phyloP scores from a whole-genome alignment of 2,797 vertebrate species.

The Argentina silus region DNA sequence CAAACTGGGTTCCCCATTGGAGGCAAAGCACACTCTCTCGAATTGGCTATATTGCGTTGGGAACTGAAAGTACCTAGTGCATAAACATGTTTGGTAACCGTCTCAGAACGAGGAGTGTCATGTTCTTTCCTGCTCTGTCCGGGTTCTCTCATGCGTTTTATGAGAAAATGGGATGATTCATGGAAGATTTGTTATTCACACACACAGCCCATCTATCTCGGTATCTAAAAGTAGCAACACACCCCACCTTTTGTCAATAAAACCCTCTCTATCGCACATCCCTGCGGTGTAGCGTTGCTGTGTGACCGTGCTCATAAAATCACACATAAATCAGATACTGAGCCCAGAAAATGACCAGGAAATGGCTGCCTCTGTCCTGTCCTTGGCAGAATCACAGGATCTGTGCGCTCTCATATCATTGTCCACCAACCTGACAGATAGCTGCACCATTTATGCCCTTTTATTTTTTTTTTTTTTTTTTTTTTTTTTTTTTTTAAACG shows the following conservation, averaged over 20 bases:
- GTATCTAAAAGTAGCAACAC: slow-evolving; percentile 69
- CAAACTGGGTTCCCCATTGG: slow-evolving; percentile 43
- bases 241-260: slow-evolving; percentile 62
- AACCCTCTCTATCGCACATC: slow-evolving; percentile 43
- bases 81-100: slow-evolving; percentile 69
- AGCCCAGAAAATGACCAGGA: slow-evolving; percentile 44
- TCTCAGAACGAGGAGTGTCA: slow-evolving; percentile 56
- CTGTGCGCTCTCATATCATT: slow-evolving; percentile 47
- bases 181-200: slow-evolving; percentile 64
- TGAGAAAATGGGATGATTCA: slow-evolving; percentile 73
- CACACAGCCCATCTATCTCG: slow-evolving; percentile 49
- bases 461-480: slow-evolving; percentile 18
- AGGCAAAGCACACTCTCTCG: slow-evolving; percentile 49
- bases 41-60: slow-evolving; percentile 60
- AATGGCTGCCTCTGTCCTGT: slow-evolving; percentile 28
- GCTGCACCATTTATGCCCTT: slow-evolving; percentile 33
- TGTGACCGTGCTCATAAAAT: slow-evolving; percentile 44
- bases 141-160: slow-evolving; percentile 32
- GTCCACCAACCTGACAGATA: slow-evolving; percentile 47
- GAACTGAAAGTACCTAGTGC: slow-evolving; percentile 62
- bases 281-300: slow-evolving; percentile 26
- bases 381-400: slow-evolving; percentile 35
- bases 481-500: slow-evolving; percentile 6
- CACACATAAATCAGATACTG: slow-evolving; percentile 48
- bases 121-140: slow-evolving; percentile 45